Base-by-base conservation (phyloP, 2,888 invertebrate genomes). In the Drosophila sordidula region DNA sequence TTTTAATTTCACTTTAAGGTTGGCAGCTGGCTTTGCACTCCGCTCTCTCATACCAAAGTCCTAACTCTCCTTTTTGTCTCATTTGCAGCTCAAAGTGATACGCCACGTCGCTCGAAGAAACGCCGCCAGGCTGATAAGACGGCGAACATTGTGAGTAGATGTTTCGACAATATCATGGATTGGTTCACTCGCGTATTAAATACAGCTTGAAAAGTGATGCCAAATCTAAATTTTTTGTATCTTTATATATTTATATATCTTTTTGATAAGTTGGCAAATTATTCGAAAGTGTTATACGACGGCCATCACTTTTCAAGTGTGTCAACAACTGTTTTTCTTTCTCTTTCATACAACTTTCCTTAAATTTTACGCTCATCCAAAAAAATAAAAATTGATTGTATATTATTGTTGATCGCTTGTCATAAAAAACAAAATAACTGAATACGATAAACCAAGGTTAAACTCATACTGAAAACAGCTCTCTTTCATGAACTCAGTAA, bases 51-150 rank as follows among this genome's bases (percentile, higher is more conserved):
- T 6, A 1, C 0, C 25, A 6, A 25, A 3, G 6, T 12, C 26
- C 26, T 54, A 51, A 72, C 11, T 59, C 5, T 3, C 6, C 16
- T 4, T 29, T 34, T 41, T 38, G 1, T 47, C n/a, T 51, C 14
- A 44, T 18, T 67, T 71, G n/a, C 75, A 91, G 90, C 87, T 51
- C 90, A 92, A 75, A 74, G 81, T 14, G 93, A 93, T 70, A 91
- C 93, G 11, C 91, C 93, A 25, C 91, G 93, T 61, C 92, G 93
- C 45, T 93, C 94, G 42, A 93, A 94, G 78, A 95, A 95, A 84
- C 93, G 95, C 68, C 93, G 94, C 63, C 95, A 94, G 73, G 93
- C 93, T 16, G 95, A 95, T 80, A 95, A 94, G 90, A 93, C 94
- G 58, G 93, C 93, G 41, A 94, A 93, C 86, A 94, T 94, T 93